phyloP scores from a whole-genome alignment of 1,140 invertebrate genomes.

The Diabrotica undecimpunctata region DNA sequence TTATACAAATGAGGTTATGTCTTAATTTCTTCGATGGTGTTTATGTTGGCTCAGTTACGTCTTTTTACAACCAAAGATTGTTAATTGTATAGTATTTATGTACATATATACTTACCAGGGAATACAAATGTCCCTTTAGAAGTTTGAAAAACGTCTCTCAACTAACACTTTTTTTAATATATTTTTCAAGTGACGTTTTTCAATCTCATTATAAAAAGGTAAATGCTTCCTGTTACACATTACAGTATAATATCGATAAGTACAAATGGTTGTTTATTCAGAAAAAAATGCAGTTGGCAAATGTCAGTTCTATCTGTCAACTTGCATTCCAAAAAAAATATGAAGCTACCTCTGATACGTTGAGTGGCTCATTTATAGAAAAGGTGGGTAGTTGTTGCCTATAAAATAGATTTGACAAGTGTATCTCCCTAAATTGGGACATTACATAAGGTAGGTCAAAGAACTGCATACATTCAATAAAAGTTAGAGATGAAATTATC shows the following conservation, averaged over 20 bases:
- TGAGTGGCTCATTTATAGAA: neutral
- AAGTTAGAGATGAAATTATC: too few species aligned
- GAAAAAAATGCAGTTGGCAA: conserved; percentile 33
- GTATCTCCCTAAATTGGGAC: too few species aligned
- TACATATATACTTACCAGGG: conserved; percentile 35
- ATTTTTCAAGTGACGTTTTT: conserved; percentile 21
- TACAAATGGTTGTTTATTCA: conserved; percentile 36
- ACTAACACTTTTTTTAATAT: conserved; percentile 16
- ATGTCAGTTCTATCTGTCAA: conserved; percentile 31
- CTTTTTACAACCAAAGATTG: conserved; percentile 42
- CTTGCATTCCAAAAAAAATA: conserved; percentile 34
- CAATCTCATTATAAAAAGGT: conserved; percentile 32
- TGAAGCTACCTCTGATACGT: conserved; percentile 35
- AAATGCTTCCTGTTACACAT: conserved; percentile 42
- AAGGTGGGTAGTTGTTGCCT: neutral
- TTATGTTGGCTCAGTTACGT: conserved; percentile 26
- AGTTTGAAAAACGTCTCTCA: conserved; percentile 16
- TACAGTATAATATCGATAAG: conserved; percentile 41
- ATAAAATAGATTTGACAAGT: neutral
- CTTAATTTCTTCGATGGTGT: conserved; percentile 13
- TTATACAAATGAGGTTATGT: conserved; percentile 11
- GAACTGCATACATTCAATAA: too few species aligned
- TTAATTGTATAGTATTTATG: conserved; percentile 45
- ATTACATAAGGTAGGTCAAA: too few species aligned
- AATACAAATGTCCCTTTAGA: conserved; percentile 20